Evolutionary conservation across 2,888 invertebrate genomes (phyloP), one percentile per base, ranked within the genome.

Genomic region (Drosophila setosimentum): DNA sequence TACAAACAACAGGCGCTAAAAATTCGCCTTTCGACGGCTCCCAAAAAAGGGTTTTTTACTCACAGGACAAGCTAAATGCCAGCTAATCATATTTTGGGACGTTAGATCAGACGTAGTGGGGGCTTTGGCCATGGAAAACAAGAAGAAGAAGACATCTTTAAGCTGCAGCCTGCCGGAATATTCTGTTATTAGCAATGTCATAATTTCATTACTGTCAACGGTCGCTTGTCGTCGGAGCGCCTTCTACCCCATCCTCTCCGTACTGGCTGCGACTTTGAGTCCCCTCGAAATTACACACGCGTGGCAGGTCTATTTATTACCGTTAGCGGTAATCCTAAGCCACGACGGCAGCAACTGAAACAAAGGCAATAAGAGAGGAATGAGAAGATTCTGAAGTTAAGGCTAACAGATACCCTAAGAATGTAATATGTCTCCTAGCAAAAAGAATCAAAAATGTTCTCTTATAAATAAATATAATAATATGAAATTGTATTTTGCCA

Each of bases 171-270:
- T 82, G 80, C 58, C 50, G 79, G 54, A 67, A 77, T 77, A 82
- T 82, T 73, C 73, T 76, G 83, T 82, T 89, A 88, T 89, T 87
- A 85, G 85, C 87, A 78, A 81, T 86, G 83, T 91, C 85, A 89
- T 88, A 89, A 89, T 90, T 89, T 91, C 86, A 91, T 91, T 91
- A 90, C 85, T 87, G 87, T 90, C 87, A 88, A 83, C 82, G 74
- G 71, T 73, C 83, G 83, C 51, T 49, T 65, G 72, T 68, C 72
- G 59, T 60, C 68, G 55, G 60, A 48, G 45, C 49, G 48, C 57
- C 59, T 62, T 49, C 21, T 50, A 42, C n/a, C 48, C 3, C 60
- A 13, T 33, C 29, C 48, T 30, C n/a, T 21, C 18, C 49, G 27
- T 27, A 37, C 35, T 59, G 60, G 18, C 59, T 27, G 62, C 68